Percentiles rank a stretch among this genome's conserved stretches.
phyloP scores from a whole-genome alignment of 2,888 invertebrate genomes.

The Margaritifera margaritifera region DNA sequence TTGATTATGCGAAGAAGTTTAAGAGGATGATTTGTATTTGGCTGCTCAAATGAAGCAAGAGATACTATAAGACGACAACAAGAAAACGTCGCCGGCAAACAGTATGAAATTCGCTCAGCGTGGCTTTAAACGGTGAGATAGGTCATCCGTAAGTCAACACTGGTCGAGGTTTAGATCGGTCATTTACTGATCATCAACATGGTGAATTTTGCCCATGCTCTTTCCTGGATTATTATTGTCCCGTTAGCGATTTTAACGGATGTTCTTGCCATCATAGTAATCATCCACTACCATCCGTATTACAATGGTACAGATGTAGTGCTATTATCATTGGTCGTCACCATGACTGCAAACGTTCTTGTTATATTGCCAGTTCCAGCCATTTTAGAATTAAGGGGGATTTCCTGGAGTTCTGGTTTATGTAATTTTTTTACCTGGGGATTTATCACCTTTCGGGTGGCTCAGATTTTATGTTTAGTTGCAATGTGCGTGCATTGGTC shows the following conservation, averaged over 20 bases:
- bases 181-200: constrained; percentile 18
- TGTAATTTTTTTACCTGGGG: constrained; percentile 51
- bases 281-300: constrained; percentile 53
- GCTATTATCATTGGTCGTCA: constrained; percentile 47
- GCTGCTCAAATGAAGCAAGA: too few relatives aligned
- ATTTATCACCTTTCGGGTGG: constrained; percentile 40
- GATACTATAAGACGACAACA: too few relatives aligned
- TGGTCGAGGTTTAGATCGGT: too few relatives aligned
- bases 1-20: too few relatives aligned
- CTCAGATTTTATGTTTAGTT: constrained; percentile 41
- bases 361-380: constrained; percentile 52
- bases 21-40: too few relatives aligned
- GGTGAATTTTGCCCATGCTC: constrained; percentile 38
- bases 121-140: too few relatives aligned
- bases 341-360: constrained; percentile 48
- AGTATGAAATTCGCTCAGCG: too few relatives aligned
- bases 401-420: constrained; percentile 36
- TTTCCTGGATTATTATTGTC: constrained; percentile 54
- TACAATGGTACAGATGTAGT: constrained; percentile 61
- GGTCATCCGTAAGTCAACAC: too few relatives aligned
- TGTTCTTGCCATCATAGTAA: constrained; percentile 44
- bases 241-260: constrained; percentile 53
- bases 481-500: constrained; percentile 50
- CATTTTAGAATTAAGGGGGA: constrained; percentile 31
- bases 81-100: too few relatives aligned